Percentiles rank a stretch among this genome's conserved stretches.
Evolutionary conservation across 2,797 vertebrate genomes (phyloP).

Genomic region (Cyprinella venusta): DNA sequence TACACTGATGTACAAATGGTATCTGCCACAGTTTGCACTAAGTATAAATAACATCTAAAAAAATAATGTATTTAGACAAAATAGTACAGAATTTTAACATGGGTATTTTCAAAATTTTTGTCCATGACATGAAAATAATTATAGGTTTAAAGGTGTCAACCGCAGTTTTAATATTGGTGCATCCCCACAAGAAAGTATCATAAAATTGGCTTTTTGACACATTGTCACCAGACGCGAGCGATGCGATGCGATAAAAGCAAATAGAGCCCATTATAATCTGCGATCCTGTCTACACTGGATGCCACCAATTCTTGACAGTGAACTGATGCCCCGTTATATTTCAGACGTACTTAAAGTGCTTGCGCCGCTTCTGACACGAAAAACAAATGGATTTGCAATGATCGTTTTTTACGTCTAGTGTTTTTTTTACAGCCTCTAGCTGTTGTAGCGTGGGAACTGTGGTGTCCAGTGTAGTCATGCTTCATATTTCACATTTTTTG

Average conservation of each 20-base stretch:
- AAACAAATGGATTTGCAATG: neutral
- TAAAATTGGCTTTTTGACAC: neutral
- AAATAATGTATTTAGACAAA: too few species aligned
- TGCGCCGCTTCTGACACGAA: neutral
- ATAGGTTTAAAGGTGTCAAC: too few species aligned
- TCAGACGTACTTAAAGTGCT: neutral
- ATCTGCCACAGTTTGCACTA: too few species aligned
- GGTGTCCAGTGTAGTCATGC: neutral
- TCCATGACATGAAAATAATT: too few species aligned
- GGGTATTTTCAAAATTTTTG: too few species aligned
- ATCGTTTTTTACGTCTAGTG: neutral
- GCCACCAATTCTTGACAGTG: neutral
- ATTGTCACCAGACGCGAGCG: accelerated
- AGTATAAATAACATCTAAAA: too few species aligned
- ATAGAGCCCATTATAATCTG: neutral
- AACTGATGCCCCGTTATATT: neutral
- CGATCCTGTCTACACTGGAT: neutral
- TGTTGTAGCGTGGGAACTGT: neutral
- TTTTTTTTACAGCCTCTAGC: neutral
- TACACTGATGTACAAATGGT: too few species aligned
- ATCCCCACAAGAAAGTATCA: neutral
- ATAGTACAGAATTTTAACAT: too few species aligned
- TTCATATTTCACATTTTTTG: neutral
- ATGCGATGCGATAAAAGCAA: neutral
- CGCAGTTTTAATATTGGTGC: neutral